phyloP scores from a whole-genome alignment of 2,113 vertebrate genomes.

The Cranoglanis bouderius region DNA sequence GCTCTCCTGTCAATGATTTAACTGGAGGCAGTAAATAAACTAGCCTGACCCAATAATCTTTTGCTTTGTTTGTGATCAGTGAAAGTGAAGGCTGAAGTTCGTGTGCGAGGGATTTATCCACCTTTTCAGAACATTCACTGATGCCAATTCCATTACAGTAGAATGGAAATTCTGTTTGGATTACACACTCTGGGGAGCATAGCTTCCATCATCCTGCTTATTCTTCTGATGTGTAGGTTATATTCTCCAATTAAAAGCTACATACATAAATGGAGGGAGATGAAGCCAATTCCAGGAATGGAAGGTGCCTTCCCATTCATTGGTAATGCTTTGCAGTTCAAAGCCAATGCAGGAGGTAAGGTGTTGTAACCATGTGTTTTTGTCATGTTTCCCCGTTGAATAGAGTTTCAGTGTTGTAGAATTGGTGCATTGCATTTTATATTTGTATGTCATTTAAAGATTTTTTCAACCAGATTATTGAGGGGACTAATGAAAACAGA shows the following conservation, averaged over 20 bases:
- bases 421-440: neutral
- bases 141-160: constrained; percentile 9
- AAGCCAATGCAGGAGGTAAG: constrained; percentile 58
- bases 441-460: constrained; percentile 45
- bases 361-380: neutral
- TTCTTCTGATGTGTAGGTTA: constrained; percentile 39
- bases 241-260: constrained; percentile 51
- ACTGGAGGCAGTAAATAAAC: constrained; percentile 31
- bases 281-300: constrained; percentile 59
- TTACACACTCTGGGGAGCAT: constrained; percentile 43
- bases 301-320: constrained; percentile 55
- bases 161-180: constrained; percentile 53
- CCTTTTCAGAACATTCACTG: neutral
- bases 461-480: constrained; percentile 60
- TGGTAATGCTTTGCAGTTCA: constrained; percentile 59
- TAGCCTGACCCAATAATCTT: neutral
- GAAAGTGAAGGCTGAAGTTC: constrained; percentile 54
- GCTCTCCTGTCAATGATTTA: constrained; percentile 50
- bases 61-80: constrained; percentile 33
- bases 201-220: constrained; percentile 35
- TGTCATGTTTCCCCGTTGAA: neutral
- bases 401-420: neutral
- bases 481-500: constrained; percentile 57
- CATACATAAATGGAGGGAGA: constrained; percentile 56
- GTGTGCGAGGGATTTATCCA: neutral